phyloP scores from a whole-genome alignment of 2,888 invertebrate genomes.

The Eristalis arbustorum region DNA sequence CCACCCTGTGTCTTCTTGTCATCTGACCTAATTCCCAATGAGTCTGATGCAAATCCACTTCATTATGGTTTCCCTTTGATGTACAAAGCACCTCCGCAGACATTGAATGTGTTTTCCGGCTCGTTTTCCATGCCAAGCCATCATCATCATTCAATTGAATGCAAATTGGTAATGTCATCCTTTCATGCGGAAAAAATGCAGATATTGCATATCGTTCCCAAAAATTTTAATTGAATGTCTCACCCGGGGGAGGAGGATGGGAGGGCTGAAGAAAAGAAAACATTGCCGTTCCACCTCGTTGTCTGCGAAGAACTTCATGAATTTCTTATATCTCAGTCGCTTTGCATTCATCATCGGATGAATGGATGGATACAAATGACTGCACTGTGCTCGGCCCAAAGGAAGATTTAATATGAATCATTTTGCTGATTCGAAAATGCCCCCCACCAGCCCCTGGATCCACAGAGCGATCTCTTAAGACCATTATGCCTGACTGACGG shows the following conservation, averaged over 20 bases:
- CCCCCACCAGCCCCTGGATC: background rate
- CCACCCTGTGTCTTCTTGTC: slow-evolving; percentile 53
- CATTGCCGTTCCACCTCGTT: slow-evolving; percentile 52
- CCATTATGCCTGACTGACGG: background rate
- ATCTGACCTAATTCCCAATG: slow-evolving; percentile 63
- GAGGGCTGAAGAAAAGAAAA: slow-evolving; percentile 6
- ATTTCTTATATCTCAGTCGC: slow-evolving; percentile 48
- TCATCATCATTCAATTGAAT: slow-evolving; percentile 53
- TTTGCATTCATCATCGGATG: slow-evolving; percentile 51
- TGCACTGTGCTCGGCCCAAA: slow-evolving; percentile 39
- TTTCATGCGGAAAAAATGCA: slow-evolving; percentile 64
- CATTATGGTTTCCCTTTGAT: slow-evolving; percentile 69
- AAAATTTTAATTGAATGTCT: slow-evolving; percentile 59
- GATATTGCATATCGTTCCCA: slow-evolving; percentile 54
- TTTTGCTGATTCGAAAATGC: slow-evolving; percentile 10
- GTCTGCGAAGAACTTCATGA: slow-evolving; percentile 50
- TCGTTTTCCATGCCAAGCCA: slow-evolving; percentile 12
- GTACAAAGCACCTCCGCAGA: slow-evolving; percentile 41
- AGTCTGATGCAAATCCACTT: slow-evolving; percentile 68
- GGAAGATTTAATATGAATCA: slow-evolving; percentile 53
- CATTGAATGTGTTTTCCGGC: slow-evolving; percentile 30
- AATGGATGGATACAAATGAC: slow-evolving; percentile 61
- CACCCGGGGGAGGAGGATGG: background rate
- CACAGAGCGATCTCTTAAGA: background rate
- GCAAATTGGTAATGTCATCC: slow-evolving; percentile 61